Percentiles rank a stretch among this genome's conserved stretches.
phyloP scores from a whole-genome alignment of 2,113 vertebrate species.

The Misgurnus mizolepis region DNA sequence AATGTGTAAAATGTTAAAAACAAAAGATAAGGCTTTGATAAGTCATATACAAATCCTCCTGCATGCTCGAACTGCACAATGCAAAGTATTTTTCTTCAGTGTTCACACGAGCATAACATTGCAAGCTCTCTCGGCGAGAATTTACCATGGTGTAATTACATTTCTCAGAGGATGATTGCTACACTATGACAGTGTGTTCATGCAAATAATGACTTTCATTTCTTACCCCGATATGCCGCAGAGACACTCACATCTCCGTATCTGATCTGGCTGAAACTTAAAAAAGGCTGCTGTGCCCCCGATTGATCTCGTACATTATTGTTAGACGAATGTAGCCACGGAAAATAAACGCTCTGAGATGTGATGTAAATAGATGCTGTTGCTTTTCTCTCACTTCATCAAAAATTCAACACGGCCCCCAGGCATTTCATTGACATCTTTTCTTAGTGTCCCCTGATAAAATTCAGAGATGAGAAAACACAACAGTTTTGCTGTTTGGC shows the following conservation, averaged over 20 bases:
- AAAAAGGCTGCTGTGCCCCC: constrained; percentile 8
- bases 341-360: constrained; percentile 39
- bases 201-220: constrained; percentile 74
- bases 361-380: constrained; percentile 5
- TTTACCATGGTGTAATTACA: constrained; percentile 71
- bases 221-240: constrained; percentile 49
- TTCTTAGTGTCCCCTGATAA: constrained; percentile 45
- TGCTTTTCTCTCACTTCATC: constrained; percentile 9
- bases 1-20: not conserved
- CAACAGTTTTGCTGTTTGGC: constrained; percentile 37
- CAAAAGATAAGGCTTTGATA: not conserved
- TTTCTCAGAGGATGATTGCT: constrained; percentile 69
- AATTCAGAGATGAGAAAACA: constrained; percentile 55
- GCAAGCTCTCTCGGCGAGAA: constrained; percentile 51
- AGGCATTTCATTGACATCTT: constrained; percentile 39
- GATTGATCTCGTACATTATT: constrained; percentile 55
- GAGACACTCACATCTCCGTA: constrained; percentile 48
- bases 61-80: not conserved
- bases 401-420: constrained; percentile 42
- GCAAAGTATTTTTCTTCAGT: constrained; percentile 36
- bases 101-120: constrained; percentile 27
- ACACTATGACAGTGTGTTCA: constrained; percentile 74
- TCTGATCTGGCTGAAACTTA: constrained; percentile 57
- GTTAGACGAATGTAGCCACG: constrained; percentile 31
- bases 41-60: not conserved